These are phyloP conservation scores for Agrotis ipsilon DNA, from an alignment of 2,888 invertebrate genomes.

Conservation along the genomic window DNA sequence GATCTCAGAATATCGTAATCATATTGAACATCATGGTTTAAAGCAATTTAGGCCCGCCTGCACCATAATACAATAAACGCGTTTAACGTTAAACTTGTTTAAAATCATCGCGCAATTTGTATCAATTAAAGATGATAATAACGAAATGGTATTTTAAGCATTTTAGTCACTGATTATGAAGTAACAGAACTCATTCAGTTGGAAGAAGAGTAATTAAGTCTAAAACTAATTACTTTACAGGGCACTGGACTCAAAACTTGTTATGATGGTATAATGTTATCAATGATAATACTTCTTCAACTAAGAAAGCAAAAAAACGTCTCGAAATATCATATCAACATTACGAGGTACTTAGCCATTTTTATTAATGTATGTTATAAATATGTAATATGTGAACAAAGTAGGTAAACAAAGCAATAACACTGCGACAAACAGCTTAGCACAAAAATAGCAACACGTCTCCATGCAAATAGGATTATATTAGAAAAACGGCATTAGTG, in stretches of 20 bases:
- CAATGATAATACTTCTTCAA: too few species aligned
- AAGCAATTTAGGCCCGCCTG: not conserved
- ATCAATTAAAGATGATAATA: not conserved
- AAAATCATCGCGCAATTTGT: not conserved
- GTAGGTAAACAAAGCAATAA: conserved; percentile 43
- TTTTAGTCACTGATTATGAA: not conserved
- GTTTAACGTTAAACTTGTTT: not conserved
- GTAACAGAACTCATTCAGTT: conserved; percentile 4
- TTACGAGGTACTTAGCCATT: not conserved
- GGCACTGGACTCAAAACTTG: not conserved
- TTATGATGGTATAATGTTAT: not conserved
- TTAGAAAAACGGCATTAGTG: conserved; percentile 56
- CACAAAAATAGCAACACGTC: conserved; percentile 34
- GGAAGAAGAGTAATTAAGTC: not conserved
- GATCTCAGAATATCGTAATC: conserved; percentile 18
- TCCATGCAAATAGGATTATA: conserved; percentile 55
- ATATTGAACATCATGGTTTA: conserved; percentile 8
- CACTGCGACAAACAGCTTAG: conserved; percentile 30
- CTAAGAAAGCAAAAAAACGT: not conserved
- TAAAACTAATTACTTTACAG: not conserved
- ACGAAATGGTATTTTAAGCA: not conserved
- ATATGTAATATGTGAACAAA: conserved; percentile 8
- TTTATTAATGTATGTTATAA: conserved; percentile 16
- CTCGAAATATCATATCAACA: not conserved
- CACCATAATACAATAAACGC: not conserved